Evolutionary conservation across 2,113 vertebrate genomes (phyloP).

Genomic region (Nothoprocta pentlandii): DNA sequence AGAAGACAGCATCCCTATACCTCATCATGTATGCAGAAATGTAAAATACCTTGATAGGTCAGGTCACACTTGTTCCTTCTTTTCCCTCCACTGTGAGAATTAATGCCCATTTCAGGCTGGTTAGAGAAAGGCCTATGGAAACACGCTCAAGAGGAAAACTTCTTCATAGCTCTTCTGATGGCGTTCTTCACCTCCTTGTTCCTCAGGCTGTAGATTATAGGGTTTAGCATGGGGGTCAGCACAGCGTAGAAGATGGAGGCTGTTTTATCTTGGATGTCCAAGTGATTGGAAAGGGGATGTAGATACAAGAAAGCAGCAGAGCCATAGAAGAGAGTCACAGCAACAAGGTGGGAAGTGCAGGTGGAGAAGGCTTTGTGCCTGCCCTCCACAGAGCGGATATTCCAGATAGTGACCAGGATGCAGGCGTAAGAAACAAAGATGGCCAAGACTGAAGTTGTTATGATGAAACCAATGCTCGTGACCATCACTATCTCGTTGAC

Average conservation of each 20-base stretch:
- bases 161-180: background rate
- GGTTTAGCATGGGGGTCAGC: constrained; percentile 53
- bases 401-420: background rate
- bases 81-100: background rate
- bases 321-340: constrained; percentile 47
- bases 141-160: accelerated
- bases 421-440: constrained; percentile 21
- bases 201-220: constrained; percentile 50
- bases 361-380: constrained; percentile 56
- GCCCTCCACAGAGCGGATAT: background rate
- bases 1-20: accelerated
- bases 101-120: accelerated
- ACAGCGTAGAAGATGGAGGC: constrained; percentile 37
- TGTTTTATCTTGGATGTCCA: constrained; percentile 9
- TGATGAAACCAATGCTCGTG: background rate
- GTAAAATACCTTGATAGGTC: too few species aligned
- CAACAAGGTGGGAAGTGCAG: constrained; percentile 57
- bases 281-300: background rate
- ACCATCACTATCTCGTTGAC: constrained; percentile 11
- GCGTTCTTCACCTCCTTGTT: constrained; percentile 46
- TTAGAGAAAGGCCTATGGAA: background rate
- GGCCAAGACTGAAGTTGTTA: background rate
- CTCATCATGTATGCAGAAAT: background rate
- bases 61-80: background rate
- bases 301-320: constrained; percentile 52